Base-by-base conservation (phyloP, 2,888 invertebrate species). In the Punctoribates punctum region DNA sequence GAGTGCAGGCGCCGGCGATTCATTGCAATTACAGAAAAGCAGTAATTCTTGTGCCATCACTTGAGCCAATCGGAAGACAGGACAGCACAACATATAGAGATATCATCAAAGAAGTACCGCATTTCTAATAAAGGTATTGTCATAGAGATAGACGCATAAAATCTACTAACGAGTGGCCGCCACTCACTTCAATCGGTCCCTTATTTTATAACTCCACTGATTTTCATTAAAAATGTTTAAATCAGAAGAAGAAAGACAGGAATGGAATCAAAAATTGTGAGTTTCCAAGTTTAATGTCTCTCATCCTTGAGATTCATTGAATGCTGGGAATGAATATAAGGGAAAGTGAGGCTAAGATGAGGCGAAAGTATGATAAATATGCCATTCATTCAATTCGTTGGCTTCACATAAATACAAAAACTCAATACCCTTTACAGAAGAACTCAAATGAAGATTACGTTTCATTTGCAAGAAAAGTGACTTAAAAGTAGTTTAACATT, bases 61-160 rank as follows among this genome's bases (percentile, higher is more conserved):
- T 20, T 67, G n/a, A 67, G 38, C 67, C 67, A 67, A 67, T 67
- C 38, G 15, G n/a, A 67, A 34, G 38, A 67, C 15, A 67, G 38
- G 67, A 20, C 17, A 67, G 15, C 11, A 25, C 5, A 5, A 67
- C 38, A 38, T 67, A 67, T 38, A 67, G 38, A 38, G 67, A 67
- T 67, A 67, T 67, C 67, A 67, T 67, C 67, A 67, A 67, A 67
- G 38, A 54, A 62, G n/a, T 38, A 67, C 67, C 67, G 67, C 67
- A 67, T 27, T 38, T 17, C 34, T n/a, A 38, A 2, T 17, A 67
- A 65, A 67, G 67, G 67, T 67, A 67, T 67, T 67, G 67, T 67
- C 67, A 67, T 67, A 60, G n/a, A 60, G n/a, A 62, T 62, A 29
- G 29, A 38, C 34, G 38, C 67, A 62, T 67, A 38, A 38, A 38